These are phyloP conservation scores for Archips xylosteana DNA, from an alignment of 2,888 invertebrate species.

Conservation along the genomic window DNA sequence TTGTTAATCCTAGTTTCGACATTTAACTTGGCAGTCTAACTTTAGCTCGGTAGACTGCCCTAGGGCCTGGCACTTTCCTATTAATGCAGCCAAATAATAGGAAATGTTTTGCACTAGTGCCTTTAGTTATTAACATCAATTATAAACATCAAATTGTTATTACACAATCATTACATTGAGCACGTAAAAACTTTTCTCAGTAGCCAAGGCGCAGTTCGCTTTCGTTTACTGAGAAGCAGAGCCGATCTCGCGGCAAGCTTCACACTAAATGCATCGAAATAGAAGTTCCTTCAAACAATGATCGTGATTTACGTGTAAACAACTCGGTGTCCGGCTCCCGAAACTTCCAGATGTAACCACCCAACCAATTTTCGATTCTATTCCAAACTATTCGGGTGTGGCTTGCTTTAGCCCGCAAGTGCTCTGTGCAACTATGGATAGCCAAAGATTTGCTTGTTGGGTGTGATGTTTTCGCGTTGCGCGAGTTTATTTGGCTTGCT, in stretches of 20 bases:
- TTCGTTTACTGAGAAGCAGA: constrained; percentile 70
- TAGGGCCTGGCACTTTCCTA: too few species aligned
- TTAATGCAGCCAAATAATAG: too few species aligned
- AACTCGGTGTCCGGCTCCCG: constrained; percentile 66
- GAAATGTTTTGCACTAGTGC: too few species aligned
- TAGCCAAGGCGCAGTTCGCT: constrained; percentile 63
- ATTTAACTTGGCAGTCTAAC: too few species aligned
- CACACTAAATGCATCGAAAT: constrained; percentile 78
- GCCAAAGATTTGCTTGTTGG: constrained; percentile 50
- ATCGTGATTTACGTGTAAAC: constrained; percentile 83
- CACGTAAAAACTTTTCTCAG: constrained; percentile 47
- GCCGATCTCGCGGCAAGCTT: constrained; percentile 65
- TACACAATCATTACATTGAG: constrained; percentile 16
- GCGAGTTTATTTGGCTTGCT: constrained; percentile 56
- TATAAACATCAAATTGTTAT: background rate
- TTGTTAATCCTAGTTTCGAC: too few species aligned
- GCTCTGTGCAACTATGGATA: constrained; percentile 47
- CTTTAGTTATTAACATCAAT: too few species aligned
- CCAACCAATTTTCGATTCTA: background rate
- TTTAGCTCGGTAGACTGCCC: too few species aligned
- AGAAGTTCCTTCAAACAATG: constrained; percentile 82
- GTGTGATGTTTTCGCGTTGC: constrained; percentile 55
- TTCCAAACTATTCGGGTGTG: background rate
- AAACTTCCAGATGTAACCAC: constrained; percentile 53
- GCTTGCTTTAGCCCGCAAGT: background rate